A percentile compares a stretch with the other conserved stretches of the same genome.
These are phyloP conservation scores for Rhagologus leucostigma DNA, from an alignment of 2,113 vertebrate species.

Conservation along the genomic window DNA sequence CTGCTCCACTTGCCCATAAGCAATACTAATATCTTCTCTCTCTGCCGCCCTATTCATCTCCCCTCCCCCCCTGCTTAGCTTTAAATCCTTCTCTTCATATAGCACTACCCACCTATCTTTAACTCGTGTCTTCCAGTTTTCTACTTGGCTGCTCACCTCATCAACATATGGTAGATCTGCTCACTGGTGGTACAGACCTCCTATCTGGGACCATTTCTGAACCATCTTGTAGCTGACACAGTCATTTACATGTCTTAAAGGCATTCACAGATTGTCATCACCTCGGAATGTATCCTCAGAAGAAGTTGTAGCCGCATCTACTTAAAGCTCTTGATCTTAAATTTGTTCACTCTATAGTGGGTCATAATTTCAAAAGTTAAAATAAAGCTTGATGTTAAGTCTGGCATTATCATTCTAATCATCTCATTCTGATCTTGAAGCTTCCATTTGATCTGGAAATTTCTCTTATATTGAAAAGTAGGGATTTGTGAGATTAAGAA, in stretches of 20 bases:
- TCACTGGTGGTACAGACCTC: background rate
- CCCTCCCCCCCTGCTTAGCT: rapidly evolving
- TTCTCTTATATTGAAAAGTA: background rate
- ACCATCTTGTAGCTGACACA: background rate
- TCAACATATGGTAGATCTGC: background rate
- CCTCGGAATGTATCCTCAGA: background rate
- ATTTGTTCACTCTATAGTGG: background rate
- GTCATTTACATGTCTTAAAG: background rate
- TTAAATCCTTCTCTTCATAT: background rate
- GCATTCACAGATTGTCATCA: background rate
- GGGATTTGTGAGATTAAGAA: background rate
- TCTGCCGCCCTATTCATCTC: background rate
- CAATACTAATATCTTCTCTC: background rate
- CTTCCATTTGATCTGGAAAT: background rate
- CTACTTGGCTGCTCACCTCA: background rate
- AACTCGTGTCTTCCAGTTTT: background rate
- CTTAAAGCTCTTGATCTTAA: background rate
- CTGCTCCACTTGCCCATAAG: background rate
- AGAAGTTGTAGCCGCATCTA: background rate
- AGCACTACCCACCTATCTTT: background rate
- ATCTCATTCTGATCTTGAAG: background rate
- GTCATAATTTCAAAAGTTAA: background rate
- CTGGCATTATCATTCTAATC: background rate
- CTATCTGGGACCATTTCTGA: background rate
- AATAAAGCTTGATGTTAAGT: background rate